Conservation (phyloP, 2,888 invertebrate species). For the Ischnus inquisitorius region DNA sequence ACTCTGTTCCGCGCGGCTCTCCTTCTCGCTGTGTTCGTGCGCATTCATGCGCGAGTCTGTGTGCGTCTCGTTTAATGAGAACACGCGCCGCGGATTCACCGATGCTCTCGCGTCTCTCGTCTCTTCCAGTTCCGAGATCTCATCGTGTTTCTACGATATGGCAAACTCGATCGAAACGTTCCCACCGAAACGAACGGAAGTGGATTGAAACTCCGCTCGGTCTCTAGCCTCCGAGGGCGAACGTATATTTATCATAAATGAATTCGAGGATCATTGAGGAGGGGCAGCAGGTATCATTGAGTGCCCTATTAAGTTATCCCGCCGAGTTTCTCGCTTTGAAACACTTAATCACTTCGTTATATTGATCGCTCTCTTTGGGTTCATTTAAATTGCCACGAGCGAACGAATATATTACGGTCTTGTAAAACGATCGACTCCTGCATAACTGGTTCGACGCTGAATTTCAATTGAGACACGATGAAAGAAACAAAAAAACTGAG, state of each 20-base stretch:
- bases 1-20: conserved; percentile 60
- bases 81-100: conserved; percentile 58
- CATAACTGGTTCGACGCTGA: conserved; percentile 27
- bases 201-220: conserved; percentile 50
- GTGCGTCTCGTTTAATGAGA: conserved; percentile 66
- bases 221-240: conserved; percentile 1
- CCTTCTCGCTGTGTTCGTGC: conserved; percentile 38
- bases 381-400: conserved; percentile 43
- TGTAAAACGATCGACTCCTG: neutral
- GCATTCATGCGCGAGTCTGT: conserved; percentile 20
- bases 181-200: conserved; percentile 38
- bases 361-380: conserved; percentile 60
- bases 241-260: conserved; percentile 35
- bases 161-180: conserved; percentile 20
- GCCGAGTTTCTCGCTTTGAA: conserved; percentile 40
- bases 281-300: conserved; percentile 57
- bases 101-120: conserved; percentile 35
- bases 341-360: conserved; percentile 55
- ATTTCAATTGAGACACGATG: conserved; percentile 25
- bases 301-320: conserved; percentile 59
- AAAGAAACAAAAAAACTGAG: neutral
- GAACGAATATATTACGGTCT: conserved; percentile 38
- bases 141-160: conserved; percentile 29
- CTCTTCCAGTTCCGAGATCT: conserved; percentile 23
- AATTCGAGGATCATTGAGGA: conserved; percentile 46